Conservation (phyloP, 2,113 vertebrate species). For the Grantiella picta region DNA sequence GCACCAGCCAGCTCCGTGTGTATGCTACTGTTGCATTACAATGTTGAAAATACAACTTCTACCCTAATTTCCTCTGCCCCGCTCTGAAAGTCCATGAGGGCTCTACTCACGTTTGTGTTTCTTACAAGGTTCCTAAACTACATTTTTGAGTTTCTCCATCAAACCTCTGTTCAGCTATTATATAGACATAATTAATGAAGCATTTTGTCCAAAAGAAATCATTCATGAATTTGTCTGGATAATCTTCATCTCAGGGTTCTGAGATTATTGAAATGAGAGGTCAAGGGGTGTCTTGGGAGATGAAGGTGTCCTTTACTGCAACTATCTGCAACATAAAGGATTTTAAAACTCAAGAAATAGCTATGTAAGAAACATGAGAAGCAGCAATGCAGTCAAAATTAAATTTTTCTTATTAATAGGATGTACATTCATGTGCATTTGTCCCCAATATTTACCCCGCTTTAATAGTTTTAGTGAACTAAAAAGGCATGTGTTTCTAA, state of each 20-base stretch:
- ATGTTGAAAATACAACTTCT: not conserved
- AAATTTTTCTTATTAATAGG: not conserved
- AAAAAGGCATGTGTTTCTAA: not conserved
- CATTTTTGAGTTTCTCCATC: not conserved
- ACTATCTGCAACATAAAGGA: not conserved
- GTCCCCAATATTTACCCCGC: not conserved
- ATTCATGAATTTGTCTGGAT: not conserved
- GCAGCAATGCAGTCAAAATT: not conserved
- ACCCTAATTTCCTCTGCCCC: not conserved
- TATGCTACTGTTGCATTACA: not conserved
- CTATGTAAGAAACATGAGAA: not conserved
- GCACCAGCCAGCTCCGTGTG: not conserved
- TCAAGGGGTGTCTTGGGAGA: not conserved
- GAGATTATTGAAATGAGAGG: not conserved
- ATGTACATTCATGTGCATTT: not conserved
- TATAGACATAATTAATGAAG: not conserved
- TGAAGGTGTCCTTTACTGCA: not conserved
- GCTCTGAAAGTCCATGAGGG: not conserved
- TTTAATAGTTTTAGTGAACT: constrained; percentile 4
- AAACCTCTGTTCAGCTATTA: not conserved
- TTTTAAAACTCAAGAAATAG: not conserved
- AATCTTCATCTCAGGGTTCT: not conserved
- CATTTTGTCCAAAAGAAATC: not conserved
- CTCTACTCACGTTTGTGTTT: not conserved
- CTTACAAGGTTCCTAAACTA: not conserved